Evolutionary conservation across 2,888 invertebrate species (phyloP).

Genomic region (Lysandra coridon): DNA sequence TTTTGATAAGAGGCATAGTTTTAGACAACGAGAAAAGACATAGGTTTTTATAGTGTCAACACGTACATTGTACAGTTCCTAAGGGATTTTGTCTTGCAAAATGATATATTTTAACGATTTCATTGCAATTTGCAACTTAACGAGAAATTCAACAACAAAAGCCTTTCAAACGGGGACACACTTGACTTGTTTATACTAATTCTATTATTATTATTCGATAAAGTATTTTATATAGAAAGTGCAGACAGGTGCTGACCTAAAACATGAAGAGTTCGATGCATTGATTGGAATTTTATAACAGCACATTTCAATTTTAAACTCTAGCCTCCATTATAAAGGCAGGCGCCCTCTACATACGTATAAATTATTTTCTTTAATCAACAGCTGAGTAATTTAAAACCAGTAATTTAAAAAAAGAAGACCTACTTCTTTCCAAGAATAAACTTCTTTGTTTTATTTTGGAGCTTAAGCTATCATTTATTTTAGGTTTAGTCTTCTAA

Average conservation of each 20-base stretch:
- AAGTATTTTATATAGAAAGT: not conserved
- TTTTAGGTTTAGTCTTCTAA: not conserved
- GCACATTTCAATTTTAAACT: conserved; percentile 1
- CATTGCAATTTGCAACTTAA: not conserved
- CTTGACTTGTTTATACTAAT: not conserved
- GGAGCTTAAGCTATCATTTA: conserved; percentile 5
- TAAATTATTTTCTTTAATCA: not conserved
- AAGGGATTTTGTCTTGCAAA: no score
- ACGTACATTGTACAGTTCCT: no score
- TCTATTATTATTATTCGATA: not conserved
- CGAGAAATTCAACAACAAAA: not conserved
- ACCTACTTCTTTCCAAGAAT: not conserved
- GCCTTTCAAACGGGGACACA: not conserved
- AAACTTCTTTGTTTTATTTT: not conserved
- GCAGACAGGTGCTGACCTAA: not conserved
- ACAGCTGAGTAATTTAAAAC: not conserved
- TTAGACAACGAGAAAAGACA: no score
- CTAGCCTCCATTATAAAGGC: not conserved
- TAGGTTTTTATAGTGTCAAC: no score
- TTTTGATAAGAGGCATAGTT: no score
- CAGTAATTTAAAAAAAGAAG: not conserved
- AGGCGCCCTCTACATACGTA: not conserved
- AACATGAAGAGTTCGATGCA: not conserved
- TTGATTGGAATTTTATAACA: conserved; percentile 7
- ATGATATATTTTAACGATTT: no score